These are phyloP conservation scores for Capitulum mitella DNA, from an alignment of 2,888 invertebrate species.

Conservation along the genomic window DNA sequence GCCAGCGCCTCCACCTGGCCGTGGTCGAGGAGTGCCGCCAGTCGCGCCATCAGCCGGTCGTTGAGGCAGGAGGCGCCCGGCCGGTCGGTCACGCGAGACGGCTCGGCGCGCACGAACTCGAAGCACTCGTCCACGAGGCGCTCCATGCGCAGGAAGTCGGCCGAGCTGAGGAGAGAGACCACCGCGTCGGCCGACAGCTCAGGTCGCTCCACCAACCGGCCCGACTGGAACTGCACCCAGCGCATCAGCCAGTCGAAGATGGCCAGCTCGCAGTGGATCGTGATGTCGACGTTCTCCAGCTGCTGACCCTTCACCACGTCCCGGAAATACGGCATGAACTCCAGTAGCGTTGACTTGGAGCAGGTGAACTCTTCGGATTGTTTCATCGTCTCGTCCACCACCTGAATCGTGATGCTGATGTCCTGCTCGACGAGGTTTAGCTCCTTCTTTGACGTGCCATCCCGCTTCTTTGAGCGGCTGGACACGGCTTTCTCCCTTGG, in stretches of 20 bases:
- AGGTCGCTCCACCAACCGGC: constrained; percentile 73
- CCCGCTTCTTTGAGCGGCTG: not conserved
- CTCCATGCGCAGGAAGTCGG: constrained; percentile 90
- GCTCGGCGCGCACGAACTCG: constrained; percentile 73
- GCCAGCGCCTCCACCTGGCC: constrained; percentile 72
- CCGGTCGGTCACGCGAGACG: constrained; percentile 77
- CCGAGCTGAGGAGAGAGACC: constrained; percentile 85
- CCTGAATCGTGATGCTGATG: constrained; percentile 68
- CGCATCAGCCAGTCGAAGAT: constrained; percentile 95
- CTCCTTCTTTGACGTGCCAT: not conserved
- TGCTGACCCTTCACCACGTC: constrained; percentile 62
- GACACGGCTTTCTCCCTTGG: not conserved
- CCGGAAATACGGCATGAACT: constrained; percentile 93
- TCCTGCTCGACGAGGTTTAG: not conserved
- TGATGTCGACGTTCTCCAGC: constrained; percentile 87
- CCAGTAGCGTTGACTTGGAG: constrained; percentile 71
- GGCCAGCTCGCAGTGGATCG: constrained; percentile 90
- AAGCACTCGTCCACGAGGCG: constrained; percentile 77
- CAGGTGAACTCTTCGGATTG: constrained; percentile 79
- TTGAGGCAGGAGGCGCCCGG: constrained; percentile 83
- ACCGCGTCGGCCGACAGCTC: constrained; percentile 68
- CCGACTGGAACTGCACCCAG: constrained; percentile 66
- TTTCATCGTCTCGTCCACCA: constrained; percentile 88
- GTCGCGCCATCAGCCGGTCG: constrained; percentile 53
- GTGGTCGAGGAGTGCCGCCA: constrained; percentile 82